phyloP scores from a whole-genome alignment of 2,797 vertebrate genomes.

The Syngnathus rostellatus region DNA sequence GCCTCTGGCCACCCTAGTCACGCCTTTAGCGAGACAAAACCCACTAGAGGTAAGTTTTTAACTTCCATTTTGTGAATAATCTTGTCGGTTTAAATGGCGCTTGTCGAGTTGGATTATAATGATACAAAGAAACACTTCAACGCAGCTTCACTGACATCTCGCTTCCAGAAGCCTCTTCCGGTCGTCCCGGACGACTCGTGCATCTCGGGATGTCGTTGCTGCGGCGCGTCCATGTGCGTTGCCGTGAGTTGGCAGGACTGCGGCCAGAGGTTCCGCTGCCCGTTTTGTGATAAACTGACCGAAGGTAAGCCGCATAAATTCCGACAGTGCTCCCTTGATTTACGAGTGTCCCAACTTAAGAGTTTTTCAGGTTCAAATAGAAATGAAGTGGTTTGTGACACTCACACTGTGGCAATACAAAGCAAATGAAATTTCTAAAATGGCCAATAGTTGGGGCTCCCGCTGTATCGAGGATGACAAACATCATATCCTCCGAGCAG shows the following conservation, averaged over 20 bases:
- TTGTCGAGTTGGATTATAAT: too few relatives aligned
- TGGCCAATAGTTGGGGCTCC: too few relatives aligned
- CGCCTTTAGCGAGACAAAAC: slow-evolving; percentile 54
- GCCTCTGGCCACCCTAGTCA: slow-evolving; percentile 67
- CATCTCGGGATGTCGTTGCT: slow-evolving; percentile 57
- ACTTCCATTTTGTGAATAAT: not conserved
- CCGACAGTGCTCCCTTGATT: too few relatives aligned
- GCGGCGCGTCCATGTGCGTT: slow-evolving; percentile 69
- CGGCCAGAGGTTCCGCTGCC: slow-evolving; percentile 73
- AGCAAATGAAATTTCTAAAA: too few relatives aligned
- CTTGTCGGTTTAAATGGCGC: too few relatives aligned
- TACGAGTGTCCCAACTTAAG: too few relatives aligned
- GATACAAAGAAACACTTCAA: not conserved
- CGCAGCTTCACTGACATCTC: not conserved
- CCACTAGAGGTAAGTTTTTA: slow-evolving; percentile 31
- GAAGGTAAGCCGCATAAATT: slow-evolving; percentile 50
- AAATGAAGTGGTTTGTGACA: too few relatives aligned
- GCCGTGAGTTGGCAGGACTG: slow-evolving; percentile 75
- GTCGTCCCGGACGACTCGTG: slow-evolving; percentile 50
- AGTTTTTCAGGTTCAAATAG: too few relatives aligned
- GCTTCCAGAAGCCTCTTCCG: slow-evolving; percentile 37
- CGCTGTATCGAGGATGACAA: too few relatives aligned
- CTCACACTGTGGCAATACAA: too few relatives aligned
- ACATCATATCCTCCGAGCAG: too few relatives aligned
- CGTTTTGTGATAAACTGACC: slow-evolving; percentile 69